Percentiles rank a stretch among this genome's conserved stretches.
Conservation (phyloP, 2,113 vertebrate species). For the Dinomys branickii region DNA sequence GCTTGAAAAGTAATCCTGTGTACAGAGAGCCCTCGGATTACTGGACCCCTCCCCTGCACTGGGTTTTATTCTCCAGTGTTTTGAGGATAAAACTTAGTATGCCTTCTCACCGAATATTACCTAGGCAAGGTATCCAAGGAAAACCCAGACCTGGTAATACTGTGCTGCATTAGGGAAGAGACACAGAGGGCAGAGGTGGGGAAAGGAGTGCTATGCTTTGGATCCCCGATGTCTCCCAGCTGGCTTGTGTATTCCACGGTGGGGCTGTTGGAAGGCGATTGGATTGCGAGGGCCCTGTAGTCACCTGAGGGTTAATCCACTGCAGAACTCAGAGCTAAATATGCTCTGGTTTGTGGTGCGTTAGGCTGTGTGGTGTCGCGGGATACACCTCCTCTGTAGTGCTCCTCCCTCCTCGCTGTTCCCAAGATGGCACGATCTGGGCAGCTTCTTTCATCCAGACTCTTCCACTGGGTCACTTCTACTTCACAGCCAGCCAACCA, state of each 20-base stretch:
- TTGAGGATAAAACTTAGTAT: neutral
- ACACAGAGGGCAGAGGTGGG: neutral
- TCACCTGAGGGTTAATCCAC: neutral
- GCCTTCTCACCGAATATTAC: neutral
- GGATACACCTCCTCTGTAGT: accelerated
- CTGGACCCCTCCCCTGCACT: neutral
- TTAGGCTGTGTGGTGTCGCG: neutral
- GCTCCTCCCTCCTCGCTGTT: neutral
- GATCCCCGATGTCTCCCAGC: neutral
- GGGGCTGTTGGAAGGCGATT: neutral
- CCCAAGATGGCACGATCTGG: neutral
- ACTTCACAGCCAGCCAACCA: neutral
- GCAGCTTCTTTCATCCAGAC: neutral
- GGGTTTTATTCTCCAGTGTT: neutral
- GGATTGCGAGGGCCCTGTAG: neutral
- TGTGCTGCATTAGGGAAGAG: neutral
- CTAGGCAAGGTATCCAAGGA: accelerated
- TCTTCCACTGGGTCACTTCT: neutral
- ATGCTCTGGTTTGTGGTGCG: neutral
- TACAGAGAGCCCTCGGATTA: neutral
- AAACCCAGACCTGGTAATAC: neutral
- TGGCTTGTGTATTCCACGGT: neutral
- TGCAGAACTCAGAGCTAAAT: neutral
- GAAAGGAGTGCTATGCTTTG: neutral
- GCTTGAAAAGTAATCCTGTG: neutral